Evolutionary conservation across 2,113 vertebrate genomes (phyloP), one percentile per base, ranked within the genome.

Genomic region (Aphyosemion australe): DNA sequence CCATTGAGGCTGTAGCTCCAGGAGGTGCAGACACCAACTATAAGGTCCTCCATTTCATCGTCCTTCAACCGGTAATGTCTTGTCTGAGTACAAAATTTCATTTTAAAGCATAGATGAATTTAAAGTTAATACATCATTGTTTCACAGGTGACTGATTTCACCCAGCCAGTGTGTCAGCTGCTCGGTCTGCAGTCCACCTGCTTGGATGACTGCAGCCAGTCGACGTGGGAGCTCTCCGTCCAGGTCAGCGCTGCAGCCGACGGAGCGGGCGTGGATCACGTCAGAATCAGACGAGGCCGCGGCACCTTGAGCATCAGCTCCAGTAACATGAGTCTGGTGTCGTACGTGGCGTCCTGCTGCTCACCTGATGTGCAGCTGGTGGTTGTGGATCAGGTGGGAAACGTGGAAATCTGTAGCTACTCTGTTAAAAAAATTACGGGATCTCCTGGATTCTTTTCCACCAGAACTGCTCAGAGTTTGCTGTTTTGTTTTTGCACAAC

Each of bases 281-380:
- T 92, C 50, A 78, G 18, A 9, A 60, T 85, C 41, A 80, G 39
- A 43, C n/a, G 32, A 39, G 90, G 90, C 51, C 84, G 83, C 1
- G 89, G 91, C 6, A 86, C 80, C 43, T 5, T 93, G 15, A 76
- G n/a, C 64, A 72, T 53, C 50, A 85, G 15, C 20, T 21, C 9
- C 1, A 1, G 37, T 12, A 78, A 83, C 41, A 15, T 59, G 8
- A 87, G 53, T 0, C 15, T 84, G 52, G 88, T 79, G 14, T 58
- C 61, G 48, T 92, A 91, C 76, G 81, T 16, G 1, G 72, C 86
- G 0, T 85, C 86, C n/a, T 93, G 91, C 65, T 88, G 83, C 20
- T 71, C 75, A 0, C 71, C 78, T 8, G 58, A 83, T 0, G 42
- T 90, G 55, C 79, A 86, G 79, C 57, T 92, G 37, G 41, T 73